phyloP scores from a whole-genome alignment of 2,797 vertebrate genomes.

The Dermochelys coriacea region DNA sequence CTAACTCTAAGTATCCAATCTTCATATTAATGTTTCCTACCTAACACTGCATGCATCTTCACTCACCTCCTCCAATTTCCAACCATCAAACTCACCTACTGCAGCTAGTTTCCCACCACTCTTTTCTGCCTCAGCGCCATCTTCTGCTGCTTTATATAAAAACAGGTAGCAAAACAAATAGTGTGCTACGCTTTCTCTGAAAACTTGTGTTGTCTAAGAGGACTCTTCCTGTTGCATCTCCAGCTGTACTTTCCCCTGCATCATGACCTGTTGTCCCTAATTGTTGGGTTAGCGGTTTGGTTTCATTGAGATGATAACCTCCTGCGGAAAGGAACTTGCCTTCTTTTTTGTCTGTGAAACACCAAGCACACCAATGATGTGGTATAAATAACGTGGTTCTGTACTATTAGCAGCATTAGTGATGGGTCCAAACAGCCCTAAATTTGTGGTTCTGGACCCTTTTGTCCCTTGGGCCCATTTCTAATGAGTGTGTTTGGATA shows the following conservation, averaged over 20 bases:
- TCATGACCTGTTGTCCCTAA: background rate
- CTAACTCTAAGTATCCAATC: background rate
- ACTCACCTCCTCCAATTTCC: background rate
- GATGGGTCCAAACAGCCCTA: background rate
- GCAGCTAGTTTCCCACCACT: background rate
- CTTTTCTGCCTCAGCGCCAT: background rate
- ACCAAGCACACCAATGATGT: background rate
- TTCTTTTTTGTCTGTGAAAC: background rate
- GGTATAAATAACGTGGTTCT: background rate
- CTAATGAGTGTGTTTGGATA: background rate
- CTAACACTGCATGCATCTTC: background rate
- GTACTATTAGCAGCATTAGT: background rate
- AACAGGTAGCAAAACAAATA: background rate
- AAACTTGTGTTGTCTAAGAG: background rate
- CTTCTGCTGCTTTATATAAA: slow-evolving; percentile 3
- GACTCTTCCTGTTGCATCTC: background rate
- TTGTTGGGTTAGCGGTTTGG: background rate
- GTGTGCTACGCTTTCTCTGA: background rate
- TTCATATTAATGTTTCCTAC: background rate
- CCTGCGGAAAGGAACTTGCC: background rate
- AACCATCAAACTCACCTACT: background rate
- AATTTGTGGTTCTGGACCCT: background rate
- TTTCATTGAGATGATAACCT: background rate
- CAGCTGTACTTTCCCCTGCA: background rate
- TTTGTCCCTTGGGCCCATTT: background rate